Evolutionary conservation across 1,140 invertebrate genomes (phyloP), one percentile per base, ranked within the genome.

Genomic region (Pseudachorutes palmiensis): DNA sequence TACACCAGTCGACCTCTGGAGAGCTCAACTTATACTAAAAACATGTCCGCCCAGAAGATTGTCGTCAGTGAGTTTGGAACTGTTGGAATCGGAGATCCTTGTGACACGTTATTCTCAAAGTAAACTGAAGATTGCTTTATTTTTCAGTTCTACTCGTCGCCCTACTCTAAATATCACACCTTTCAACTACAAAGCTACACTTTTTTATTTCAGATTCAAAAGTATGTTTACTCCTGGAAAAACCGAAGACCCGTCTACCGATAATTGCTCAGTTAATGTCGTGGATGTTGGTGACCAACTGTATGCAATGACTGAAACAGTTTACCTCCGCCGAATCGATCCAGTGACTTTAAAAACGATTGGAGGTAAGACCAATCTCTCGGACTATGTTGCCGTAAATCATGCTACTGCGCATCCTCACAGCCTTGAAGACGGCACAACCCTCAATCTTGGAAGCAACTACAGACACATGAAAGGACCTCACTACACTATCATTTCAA

Each of bases 51-150:
- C 12, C 74, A 82, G 29, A 67, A 81, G 36, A 80, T 83, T 12
- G 77, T 80, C 0, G 72, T 77, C n/a, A 64, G 69, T 0, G 77
- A 80, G 67, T 83, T 82, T 75, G 81, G 79, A 2, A 81, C 80
- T 16, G 51, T 60, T 1, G 75, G 73, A 5, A 75, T 72, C 45
- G 79, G 79, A 2, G 82, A 83, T 71, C 81, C 81, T 1, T 83
- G 80, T 65, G 74, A 77, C 62, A 76, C 74, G 36, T 61, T 80
- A 14, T 77, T 80, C 62, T 70, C 75, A 49, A 77, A 77, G 78
- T 80, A 31, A 61, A 19, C 9, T 36, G 16, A 67, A 45, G 45
- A 22, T 33, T n/a, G 32, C 65, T 33, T 24, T 63, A 75, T 64
- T 31, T 72, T 65, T 61, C 16, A 28, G 14, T 12, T 45, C 19